These are phyloP conservation scores for Tokudaia tokunoshimensis DNA, from an alignment of 2,797 vertebrate species.

Conservation along the genomic window DNA sequence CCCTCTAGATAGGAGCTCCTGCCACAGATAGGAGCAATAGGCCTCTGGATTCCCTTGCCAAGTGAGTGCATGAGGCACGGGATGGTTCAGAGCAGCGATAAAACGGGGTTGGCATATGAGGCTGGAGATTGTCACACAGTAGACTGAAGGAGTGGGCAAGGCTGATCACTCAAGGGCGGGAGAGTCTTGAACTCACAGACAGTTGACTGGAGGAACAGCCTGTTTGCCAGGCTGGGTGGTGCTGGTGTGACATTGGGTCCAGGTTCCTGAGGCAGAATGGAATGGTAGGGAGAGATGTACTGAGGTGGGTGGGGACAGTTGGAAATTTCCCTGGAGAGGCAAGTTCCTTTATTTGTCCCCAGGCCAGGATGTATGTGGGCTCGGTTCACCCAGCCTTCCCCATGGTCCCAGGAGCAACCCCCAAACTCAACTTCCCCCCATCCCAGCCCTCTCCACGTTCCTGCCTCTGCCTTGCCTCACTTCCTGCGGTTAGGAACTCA, in stretches of 20 bases:
- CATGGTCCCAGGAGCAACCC: rapidly evolving
- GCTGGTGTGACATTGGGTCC: background rate
- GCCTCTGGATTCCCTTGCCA: background rate
- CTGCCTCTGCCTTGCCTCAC: background rate
- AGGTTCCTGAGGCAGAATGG: background rate
- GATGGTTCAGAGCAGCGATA: too few species aligned
- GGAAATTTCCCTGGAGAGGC: background rate
- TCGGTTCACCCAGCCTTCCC: background rate
- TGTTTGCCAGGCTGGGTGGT: background rate
- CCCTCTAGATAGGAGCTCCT: background rate
- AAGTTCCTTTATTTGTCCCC: background rate
- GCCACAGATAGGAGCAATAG: too few species aligned
- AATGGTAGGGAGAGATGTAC: background rate
- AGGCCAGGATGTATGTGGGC: background rate
- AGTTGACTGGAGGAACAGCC: background rate
- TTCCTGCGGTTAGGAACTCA: background rate
- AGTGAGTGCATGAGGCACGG: rapidly evolving
- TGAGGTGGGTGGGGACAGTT: background rate
- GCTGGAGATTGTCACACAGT: too few species aligned
- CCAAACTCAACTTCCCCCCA: background rate
- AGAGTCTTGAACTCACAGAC: background rate
- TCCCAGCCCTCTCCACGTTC: background rate
- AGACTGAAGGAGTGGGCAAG: background rate
- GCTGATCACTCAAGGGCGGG: too few species aligned
- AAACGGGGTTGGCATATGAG: too few species aligned